Conservation (phyloP, 2,113 vertebrate genomes). For the Ardeotis arabs region DNA sequence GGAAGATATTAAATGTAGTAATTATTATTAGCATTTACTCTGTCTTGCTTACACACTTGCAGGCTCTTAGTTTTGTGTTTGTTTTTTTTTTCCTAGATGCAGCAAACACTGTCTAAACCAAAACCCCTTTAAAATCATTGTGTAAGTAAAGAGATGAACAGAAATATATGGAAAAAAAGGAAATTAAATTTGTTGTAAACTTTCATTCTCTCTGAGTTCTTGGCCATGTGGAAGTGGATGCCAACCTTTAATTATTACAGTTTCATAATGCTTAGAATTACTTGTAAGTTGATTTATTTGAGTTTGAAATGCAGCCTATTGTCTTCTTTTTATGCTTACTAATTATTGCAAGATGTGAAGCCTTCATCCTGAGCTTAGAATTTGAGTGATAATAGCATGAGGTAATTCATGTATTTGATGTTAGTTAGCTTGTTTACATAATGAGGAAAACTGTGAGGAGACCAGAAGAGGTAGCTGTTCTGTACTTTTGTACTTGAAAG, state of each 20-base stretch:
- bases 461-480: neutral
- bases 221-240: neutral
- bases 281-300: neutral
- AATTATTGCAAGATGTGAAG: neutral
- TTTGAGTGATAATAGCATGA: neutral
- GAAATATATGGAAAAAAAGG: neutral
- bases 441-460: neutral
- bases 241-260: neutral
- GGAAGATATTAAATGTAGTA: neutral
- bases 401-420: neutral
- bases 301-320: neutral
- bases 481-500: neutral
- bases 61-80: neutral
- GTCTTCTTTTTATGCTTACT: neutral
- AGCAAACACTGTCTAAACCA: neutral
- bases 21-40: neutral
- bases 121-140: neutral
- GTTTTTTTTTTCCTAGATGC: neutral
- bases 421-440: neutral
- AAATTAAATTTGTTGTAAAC: neutral
- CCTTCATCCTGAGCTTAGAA: neutral
- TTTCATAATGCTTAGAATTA: neutral
- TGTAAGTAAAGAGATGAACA: neutral
- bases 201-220: neutral
- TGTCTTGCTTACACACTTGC: neutral